Conservation (phyloP, 2,113 vertebrate species). For the Python bivittatus region DNA sequence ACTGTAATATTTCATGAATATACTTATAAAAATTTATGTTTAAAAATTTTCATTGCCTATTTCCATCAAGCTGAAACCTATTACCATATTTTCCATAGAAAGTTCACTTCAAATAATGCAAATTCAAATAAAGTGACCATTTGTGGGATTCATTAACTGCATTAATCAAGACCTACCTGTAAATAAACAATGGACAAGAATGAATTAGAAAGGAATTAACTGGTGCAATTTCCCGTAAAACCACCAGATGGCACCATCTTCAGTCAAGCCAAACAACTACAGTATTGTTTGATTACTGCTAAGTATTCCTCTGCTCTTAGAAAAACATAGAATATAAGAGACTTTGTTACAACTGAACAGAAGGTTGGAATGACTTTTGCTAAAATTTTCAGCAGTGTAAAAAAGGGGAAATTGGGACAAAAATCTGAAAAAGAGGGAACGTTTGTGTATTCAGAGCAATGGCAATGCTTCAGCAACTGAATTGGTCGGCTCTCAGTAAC, state of each 20-base stretch:
- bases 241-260: slow-evolving; percentile 25
- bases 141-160: not conserved
- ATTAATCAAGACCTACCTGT: not conserved
- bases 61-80: too few relatives aligned
- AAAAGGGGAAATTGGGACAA: not conserved
- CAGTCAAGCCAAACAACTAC: not conserved
- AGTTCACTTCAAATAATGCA: too few relatives aligned
- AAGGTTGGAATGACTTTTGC: not conserved
- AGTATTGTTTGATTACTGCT: not conserved
- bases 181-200: not conserved
- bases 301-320: not conserved
- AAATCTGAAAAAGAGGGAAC: too few relatives aligned
- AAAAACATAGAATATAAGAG: not conserved
- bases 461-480: not conserved
- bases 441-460: not conserved
- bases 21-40: too few relatives aligned
- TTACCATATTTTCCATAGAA: too few relatives aligned
- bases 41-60: too few relatives aligned
- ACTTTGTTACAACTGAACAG: not conserved
- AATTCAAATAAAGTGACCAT: not conserved
- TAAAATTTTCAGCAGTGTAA: not conserved
- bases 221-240: not conserved
- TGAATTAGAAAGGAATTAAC: not conserved
- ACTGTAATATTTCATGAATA: too few relatives aligned
- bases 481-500: not conserved